Evolutionary conservation across 2,797 vertebrate genomes (phyloP).

Genomic region (Phoxinus dragarum): DNA sequence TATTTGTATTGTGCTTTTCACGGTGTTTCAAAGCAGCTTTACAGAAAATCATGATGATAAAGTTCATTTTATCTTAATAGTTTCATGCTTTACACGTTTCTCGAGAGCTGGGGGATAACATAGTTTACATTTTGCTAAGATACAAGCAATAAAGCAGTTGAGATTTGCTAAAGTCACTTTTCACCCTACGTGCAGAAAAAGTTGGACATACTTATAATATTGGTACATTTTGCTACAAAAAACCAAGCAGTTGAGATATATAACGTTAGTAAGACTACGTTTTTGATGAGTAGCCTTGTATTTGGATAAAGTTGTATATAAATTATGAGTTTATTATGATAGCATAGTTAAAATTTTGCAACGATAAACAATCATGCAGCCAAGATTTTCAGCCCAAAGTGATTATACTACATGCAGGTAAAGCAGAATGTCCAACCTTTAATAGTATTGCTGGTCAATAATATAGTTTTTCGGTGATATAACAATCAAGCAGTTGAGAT

Average conservation of each 20-base stretch:
- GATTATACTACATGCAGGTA: too few relatives aligned
- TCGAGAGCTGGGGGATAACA: not conserved
- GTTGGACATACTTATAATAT: not conserved
- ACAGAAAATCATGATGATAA: not conserved
- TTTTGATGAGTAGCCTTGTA: not conserved
- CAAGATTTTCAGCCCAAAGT: too few relatives aligned
- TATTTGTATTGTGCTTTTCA: not conserved
- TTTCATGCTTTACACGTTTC: not conserved
- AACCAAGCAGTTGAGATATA: not conserved
- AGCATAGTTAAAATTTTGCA: too few relatives aligned
- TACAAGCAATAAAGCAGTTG: not conserved
- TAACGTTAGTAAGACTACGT: too few relatives aligned
- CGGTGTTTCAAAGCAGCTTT: not conserved
- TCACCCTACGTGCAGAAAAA: not conserved
- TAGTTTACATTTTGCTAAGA: not conserved
- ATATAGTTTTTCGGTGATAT: too few relatives aligned
- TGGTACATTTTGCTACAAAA: not conserved
- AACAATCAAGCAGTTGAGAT: too few relatives aligned
- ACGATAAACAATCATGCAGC: too few relatives aligned
- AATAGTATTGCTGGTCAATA: too few relatives aligned
- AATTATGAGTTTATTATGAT: too few relatives aligned
- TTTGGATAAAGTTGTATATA: not conserved
- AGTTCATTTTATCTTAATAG: not conserved
- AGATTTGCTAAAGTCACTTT: not conserved
- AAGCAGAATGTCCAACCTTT: too few relatives aligned